Percentiles rank a stretch among this genome's conserved stretches.
These are phyloP conservation scores for Ornithoptera alexandrae DNA, from an alignment of 2,888 invertebrate species.

Conservation along the genomic window DNA sequence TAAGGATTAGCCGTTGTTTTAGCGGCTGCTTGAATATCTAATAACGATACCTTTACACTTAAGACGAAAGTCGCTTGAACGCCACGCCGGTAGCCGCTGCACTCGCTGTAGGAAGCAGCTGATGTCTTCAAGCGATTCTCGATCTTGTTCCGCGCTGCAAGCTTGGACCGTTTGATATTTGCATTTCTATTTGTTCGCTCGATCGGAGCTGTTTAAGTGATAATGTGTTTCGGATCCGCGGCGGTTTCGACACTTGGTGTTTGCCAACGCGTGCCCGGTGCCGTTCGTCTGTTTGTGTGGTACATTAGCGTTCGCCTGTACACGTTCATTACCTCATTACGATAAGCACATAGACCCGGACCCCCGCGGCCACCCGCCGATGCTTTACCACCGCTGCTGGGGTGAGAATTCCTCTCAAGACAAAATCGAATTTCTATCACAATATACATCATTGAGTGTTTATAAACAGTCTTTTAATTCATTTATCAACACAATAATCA, in stretches of 20 bases:
- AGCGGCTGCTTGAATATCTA: constrained; percentile 13
- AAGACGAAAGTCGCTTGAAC: constrained; percentile 14
- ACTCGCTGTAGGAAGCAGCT: constrained; percentile 1
- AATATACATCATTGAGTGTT: too few species aligned
- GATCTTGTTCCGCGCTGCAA: constrained; percentile 27
- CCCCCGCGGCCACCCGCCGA: too few species aligned
- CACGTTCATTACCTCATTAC: constrained; percentile 16
- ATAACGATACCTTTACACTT: constrained; percentile 7
- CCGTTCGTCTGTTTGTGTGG: constrained; percentile 21
- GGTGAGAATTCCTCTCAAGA: background rate
- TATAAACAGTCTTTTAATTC: too few species aligned
- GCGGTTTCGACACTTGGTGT: constrained; percentile 14
- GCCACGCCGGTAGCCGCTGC: background rate
- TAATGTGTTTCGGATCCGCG: constrained; percentile 25
- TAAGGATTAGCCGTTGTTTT: constrained; percentile 23
- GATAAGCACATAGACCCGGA: background rate
- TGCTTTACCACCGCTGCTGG: background rate
- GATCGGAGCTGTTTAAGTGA: constrained; percentile 26
- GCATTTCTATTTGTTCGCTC: constrained; percentile 26
- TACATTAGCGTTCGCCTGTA: constrained; percentile 7
- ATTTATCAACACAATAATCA: too few species aligned
- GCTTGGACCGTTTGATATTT: constrained; percentile 29
- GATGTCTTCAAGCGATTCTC: constrained; percentile 14
- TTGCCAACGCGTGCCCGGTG: constrained; percentile 19
- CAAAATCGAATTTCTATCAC: too few species aligned